These are phyloP conservation scores for Miniopterus natalensis DNA, from an alignment of 2,113 vertebrate genomes.

Conservation along the genomic window DNA sequence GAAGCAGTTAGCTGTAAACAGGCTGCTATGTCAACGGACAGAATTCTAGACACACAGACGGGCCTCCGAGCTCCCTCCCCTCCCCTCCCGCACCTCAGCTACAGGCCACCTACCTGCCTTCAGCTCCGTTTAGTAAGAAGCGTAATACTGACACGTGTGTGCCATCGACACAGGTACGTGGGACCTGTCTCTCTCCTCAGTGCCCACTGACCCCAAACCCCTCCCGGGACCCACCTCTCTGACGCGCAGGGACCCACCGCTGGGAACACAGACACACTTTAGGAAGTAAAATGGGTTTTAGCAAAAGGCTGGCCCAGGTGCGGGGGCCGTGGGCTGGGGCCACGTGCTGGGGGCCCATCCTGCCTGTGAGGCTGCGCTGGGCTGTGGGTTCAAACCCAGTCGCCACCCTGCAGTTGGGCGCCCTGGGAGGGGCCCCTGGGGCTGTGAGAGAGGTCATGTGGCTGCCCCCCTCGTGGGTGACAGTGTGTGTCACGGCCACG, in stretches of 20 bases:
- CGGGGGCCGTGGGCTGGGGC: background rate
- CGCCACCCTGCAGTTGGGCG: background rate
- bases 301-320: background rate
- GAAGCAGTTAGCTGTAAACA: background rate
- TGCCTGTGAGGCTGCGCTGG: accelerated
- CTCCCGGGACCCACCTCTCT: too few species aligned
- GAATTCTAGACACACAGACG: background rate
- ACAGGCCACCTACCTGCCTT: background rate
- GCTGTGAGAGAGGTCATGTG: too few species aligned
- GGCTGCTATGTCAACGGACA: too few species aligned
- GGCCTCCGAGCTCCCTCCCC: background rate
- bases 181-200: background rate
- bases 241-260: background rate
- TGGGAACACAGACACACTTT: background rate
- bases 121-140: accelerated
- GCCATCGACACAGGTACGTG: background rate
- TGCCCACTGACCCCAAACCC: too few species aligned
- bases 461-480: background rate
- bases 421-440: background rate
- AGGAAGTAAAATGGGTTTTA: background rate
- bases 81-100: background rate
- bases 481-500: background rate
- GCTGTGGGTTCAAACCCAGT: background rate
- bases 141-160: background rate
- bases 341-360: background rate